These are phyloP conservation scores for Urocitellus parryii DNA, from an alignment of 2,113 vertebrate genomes.

Conservation along the genomic window DNA sequence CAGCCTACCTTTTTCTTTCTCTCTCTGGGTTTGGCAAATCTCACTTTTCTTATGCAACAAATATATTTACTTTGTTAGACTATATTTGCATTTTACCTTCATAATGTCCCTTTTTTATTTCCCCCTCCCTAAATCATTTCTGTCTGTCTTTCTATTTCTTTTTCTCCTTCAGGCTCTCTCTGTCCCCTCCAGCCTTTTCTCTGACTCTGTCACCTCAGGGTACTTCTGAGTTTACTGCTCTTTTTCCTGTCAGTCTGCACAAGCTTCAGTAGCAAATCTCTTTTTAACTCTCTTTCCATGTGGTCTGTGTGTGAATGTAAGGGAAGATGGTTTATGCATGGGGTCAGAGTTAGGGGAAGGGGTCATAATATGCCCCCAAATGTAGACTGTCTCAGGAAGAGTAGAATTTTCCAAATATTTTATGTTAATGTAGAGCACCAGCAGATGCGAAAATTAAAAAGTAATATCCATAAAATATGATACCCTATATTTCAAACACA, in stretches of 20 bases:
- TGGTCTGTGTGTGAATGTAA: not conserved
- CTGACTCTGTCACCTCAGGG: slow-evolving; percentile 57
- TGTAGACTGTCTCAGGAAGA: slow-evolving; percentile 10
- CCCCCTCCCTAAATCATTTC: slow-evolving; percentile 45
- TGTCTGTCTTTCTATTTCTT: not conserved
- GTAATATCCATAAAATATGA: slow-evolving; percentile 61
- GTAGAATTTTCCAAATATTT: slow-evolving; percentile 42
- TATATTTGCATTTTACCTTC: not conserved
- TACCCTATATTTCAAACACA: slow-evolving; percentile 38
- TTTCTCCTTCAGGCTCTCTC: not conserved
- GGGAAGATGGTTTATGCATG: not conserved
- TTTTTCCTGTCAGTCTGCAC: slow-evolving; percentile 56
- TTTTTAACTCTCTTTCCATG: slow-evolving; percentile 22
- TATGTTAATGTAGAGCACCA: slow-evolving; percentile 33
- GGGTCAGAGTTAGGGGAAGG: slow-evolving; percentile 41
- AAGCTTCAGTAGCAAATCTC: slow-evolving; percentile 19
- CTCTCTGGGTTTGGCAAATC: not conserved
- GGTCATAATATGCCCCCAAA: not conserved
- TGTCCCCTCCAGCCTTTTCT: slow-evolving; percentile 44
- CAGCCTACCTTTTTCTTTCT: not conserved
- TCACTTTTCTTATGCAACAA: not conserved
- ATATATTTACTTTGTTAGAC: not conserved
- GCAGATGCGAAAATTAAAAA: slow-evolving; percentile 70
- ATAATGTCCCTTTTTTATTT: not conserved
- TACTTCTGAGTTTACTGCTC: slow-evolving; percentile 29